Evolutionary conservation across 2,797 vertebrate genomes (phyloP).

Genomic region (Notamacropus eugenii): DNA sequence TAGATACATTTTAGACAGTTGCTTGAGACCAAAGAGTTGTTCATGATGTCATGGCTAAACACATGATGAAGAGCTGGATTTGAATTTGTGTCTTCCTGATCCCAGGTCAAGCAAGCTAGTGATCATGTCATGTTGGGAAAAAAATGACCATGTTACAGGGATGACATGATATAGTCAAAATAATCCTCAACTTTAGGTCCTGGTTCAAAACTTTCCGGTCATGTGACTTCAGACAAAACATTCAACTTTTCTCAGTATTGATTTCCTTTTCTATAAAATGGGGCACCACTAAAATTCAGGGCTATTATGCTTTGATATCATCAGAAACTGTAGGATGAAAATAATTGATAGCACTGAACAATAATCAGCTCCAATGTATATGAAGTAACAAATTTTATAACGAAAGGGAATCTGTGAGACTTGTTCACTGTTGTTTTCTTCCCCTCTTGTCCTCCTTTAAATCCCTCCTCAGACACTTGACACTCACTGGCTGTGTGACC

Average conservation of each 20-base stretch:
- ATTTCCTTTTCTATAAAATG: background rate
- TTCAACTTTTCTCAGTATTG: background rate
- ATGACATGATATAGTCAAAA: background rate
- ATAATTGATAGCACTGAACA: background rate
- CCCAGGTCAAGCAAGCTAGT: background rate
- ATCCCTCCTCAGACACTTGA: background rate
- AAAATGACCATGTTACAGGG: background rate
- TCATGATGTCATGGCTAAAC: background rate
- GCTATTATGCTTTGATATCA: background rate
- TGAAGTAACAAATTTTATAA: too few relatives aligned
- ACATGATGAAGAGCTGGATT: background rate
- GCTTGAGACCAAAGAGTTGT: background rate
- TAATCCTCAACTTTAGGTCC: background rate
- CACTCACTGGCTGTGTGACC: too few relatives aligned
- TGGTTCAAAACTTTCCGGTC: background rate
- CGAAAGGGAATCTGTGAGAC: background rate
- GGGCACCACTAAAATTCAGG: background rate
- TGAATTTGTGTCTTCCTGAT: background rate
- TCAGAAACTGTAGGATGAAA: background rate
- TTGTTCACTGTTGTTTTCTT: background rate
- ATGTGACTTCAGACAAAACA: background rate
- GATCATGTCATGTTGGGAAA: background rate
- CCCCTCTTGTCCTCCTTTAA: background rate
- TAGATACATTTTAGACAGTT: background rate
- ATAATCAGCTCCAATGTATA: background rate